A percentile compares a stretch with the other conserved stretches of the same genome.
Conservation (phyloP, 2,888 invertebrate genomes). For the Tineola bisselliella region DNA sequence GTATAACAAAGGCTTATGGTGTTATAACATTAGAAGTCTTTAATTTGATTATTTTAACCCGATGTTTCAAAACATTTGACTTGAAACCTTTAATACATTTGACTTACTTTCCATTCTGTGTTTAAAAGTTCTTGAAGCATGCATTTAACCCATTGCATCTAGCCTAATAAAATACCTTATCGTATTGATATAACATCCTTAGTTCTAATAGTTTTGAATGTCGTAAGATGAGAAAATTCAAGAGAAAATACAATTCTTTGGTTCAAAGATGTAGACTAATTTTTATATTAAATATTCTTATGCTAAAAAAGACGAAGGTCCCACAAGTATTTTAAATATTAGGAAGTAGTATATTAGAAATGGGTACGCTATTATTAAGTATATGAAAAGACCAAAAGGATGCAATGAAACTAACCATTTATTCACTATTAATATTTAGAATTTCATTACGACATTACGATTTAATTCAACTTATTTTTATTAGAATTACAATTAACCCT, state of each 20-base stretch:
- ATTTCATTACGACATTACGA: not conserved
- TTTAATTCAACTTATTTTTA: not conserved
- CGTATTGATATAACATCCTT: conserved; percentile 19
- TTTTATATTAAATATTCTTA: conserved; percentile 21
- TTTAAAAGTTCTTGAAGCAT: no score
- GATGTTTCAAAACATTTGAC: no score
- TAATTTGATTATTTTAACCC: no score
- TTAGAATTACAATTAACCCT: not conserved
- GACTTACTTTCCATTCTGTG: no score
- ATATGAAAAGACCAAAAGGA: conserved; percentile 12
- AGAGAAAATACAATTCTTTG: conserved; percentile 11
- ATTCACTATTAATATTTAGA: conserved; percentile 1
- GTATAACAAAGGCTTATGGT: no score
- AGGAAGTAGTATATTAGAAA: conserved; percentile 20
- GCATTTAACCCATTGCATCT: not conserved
- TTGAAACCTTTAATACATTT: no score
- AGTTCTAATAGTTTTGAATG: conserved; percentile 12
- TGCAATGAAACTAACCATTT: no score
- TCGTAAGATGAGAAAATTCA: not conserved
- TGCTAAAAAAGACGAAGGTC: conserved; percentile 39
- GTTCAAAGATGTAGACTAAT: conserved; percentile 8
- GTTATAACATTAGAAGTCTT: no score
- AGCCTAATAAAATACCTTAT: conserved; percentile 5
- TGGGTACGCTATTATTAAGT: conserved; percentile 11
- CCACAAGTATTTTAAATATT: conserved; percentile 50